These are phyloP conservation scores for Sarcophaga bullata DNA, from an alignment of 1,140 invertebrate genomes.

Conservation along the genomic window DNA sequence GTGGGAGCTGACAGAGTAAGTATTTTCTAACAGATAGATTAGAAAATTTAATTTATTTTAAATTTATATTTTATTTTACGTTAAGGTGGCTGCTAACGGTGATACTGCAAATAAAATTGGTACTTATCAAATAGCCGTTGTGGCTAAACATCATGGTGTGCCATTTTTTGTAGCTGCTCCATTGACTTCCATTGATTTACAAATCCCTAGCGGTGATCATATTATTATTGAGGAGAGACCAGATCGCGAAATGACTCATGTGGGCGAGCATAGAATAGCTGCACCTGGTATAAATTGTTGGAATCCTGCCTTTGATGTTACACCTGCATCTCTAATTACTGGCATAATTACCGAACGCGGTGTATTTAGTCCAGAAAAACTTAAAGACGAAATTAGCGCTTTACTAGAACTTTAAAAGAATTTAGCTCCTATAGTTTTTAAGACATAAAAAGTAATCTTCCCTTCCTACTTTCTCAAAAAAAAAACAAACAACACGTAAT, in stretches of 20 bases:
- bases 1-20: slow-evolving; percentile 89
- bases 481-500: not conserved
- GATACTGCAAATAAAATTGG: slow-evolving; percentile 99
- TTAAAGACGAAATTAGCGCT: slow-evolving; percentile 57
- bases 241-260: slow-evolving; percentile 87
- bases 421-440: not conserved
- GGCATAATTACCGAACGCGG: slow-evolving; percentile 96
- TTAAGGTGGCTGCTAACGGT: slow-evolving; percentile 87
- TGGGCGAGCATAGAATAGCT: slow-evolving; percentile 85
- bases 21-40: slow-evolving; percentile 26
- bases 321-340: slow-evolving; percentile 92
- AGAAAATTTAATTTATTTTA: slow-evolving; percentile 4
- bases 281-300: slow-evolving; percentile 91
- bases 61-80: not conserved
- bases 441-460: not conserved
- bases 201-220: slow-evolving; percentile 79
- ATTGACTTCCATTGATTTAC: slow-evolving; percentile 89
- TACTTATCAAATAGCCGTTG: slow-evolving; percentile 96
- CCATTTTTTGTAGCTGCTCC: slow-evolving; percentile 98
- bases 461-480: not conserved
- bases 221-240: slow-evolving; percentile 96
- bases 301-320: slow-evolving; percentile 99
- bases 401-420: slow-evolving; percentile 54
- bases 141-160: slow-evolving; percentile 89
- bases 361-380: slow-evolving; percentile 74